Conservation (phyloP, 2,113 vertebrate species). For the Sprattus sprattus region DNA sequence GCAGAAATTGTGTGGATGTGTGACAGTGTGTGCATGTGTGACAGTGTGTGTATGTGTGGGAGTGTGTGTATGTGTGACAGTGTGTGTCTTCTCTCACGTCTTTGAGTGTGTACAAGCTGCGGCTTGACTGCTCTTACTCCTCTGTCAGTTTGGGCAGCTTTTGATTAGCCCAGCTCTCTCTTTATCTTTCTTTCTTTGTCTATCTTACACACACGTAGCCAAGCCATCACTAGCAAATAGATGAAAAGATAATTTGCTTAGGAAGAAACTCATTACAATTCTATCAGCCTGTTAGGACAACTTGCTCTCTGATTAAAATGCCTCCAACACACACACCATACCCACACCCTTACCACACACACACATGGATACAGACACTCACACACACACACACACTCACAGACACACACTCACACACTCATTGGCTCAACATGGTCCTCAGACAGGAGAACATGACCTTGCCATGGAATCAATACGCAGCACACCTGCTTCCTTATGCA, state of each 20-base stretch:
- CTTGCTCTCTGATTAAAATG: constrained; percentile 7
- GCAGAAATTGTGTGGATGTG: not conserved
- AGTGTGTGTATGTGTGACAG: constrained; percentile 2
- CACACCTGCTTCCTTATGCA: constrained; percentile 53
- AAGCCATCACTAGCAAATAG: constrained; percentile 23
- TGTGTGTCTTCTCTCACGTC: not conserved
- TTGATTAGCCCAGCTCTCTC: not conserved
- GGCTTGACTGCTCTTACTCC: not conserved
- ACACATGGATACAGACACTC: not conserved
- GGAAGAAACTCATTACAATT: constrained; percentile 52
- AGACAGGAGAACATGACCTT: constrained; percentile 41
- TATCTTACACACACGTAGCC: not conserved
- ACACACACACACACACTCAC: not conserved
- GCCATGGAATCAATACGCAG: not conserved
- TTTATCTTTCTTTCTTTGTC: not conserved
- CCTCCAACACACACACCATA: not conserved
- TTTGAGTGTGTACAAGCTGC: not conserved
- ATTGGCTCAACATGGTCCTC: not conserved
- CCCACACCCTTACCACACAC: not conserved
- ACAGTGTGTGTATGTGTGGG: constrained; percentile 28
- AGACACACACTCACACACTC: not conserved
- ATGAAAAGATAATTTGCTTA: constrained; percentile 27
- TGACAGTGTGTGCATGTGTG: constrained; percentile 2
- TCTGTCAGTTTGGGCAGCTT: not conserved
- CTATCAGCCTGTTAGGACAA: constrained; percentile 24